A percentile compares a stretch with the other conserved stretches of the same genome.
These are phyloP conservation scores for Aythya baeri DNA, from an alignment of 2,113 vertebrate species.

Conservation along the genomic window DNA sequence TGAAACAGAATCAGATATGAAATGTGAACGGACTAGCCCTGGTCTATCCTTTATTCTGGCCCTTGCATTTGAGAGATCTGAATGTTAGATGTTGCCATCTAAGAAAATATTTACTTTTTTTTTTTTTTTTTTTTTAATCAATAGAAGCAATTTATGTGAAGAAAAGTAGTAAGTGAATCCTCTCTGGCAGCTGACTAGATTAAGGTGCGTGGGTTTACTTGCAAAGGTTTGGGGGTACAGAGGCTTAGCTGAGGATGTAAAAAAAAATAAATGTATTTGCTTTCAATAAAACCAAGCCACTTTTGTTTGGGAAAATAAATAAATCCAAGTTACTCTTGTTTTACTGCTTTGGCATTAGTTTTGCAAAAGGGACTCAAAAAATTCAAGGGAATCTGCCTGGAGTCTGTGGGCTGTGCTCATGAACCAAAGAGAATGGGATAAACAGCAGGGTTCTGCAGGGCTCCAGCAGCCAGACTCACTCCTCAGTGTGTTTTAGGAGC, in stretches of 20 bases:
- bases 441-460: background rate
- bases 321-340: background rate
- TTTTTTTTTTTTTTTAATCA: background rate
- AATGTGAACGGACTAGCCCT: fast-evolving
- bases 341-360: background rate
- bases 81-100: background rate
- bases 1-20: background rate
- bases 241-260: background rate
- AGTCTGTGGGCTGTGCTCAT: background rate
- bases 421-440: background rate
- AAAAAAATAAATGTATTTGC: conserved; percentile 1
- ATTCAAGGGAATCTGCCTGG: background rate
- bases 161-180: background rate
- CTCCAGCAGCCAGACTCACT: background rate
- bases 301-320: background rate
- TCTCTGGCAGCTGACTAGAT: background rate
- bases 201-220: background rate
- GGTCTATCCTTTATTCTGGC: background rate
- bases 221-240: background rate
- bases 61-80: background rate
- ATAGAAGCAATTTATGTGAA: background rate
- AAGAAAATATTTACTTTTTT: background rate
- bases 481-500: fast-evolving
- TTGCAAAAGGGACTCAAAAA: background rate
- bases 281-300: conserved; percentile 15